A percentile compares a stretch with the other conserved stretches of the same genome.
These are phyloP conservation scores for Saccostrea glomerata DNA, from an alignment of 1,140 invertebrate species.

Conservation along the genomic window DNA sequence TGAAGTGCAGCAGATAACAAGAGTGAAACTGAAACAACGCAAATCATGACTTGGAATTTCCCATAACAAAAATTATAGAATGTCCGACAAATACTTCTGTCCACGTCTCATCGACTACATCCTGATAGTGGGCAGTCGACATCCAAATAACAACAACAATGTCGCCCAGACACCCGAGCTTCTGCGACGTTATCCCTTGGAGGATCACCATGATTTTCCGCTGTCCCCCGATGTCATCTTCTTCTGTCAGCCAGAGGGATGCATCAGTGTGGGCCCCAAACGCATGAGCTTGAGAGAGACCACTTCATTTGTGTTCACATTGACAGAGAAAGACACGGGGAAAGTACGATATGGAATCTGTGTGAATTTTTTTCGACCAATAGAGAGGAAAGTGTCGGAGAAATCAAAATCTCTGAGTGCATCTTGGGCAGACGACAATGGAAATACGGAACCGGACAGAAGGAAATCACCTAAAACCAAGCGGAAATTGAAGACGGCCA, in stretches of 20 bases:
- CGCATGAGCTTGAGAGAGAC: slow-evolving; percentile 87
- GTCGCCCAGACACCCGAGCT: slow-evolving; percentile 78
- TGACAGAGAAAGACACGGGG: slow-evolving; percentile 99
- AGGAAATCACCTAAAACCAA: slow-evolving; percentile 71
- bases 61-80: background rate
- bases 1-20: slow-evolving; percentile 13
- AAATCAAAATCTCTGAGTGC: slow-evolving; percentile 69
- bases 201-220: slow-evolving; percentile 97
- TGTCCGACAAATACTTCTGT: slow-evolving; percentile 81
- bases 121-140: slow-evolving; percentile 94
- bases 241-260: slow-evolving; percentile 99
- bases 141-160: slow-evolving; percentile 80
- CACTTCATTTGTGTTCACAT: slow-evolving; percentile 97
- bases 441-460: slow-evolving; percentile 83
- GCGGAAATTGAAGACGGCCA: slow-evolving; percentile 69
- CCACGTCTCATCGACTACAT: slow-evolving; percentile 92
- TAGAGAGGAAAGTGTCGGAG: slow-evolving; percentile 82
- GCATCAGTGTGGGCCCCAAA: slow-evolving; percentile 92
- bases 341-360: slow-evolving; percentile 91
- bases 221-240: slow-evolving; percentile 98
- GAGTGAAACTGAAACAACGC: background rate
- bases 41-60: background rate
- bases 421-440: slow-evolving; percentile 56
- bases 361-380: slow-evolving; percentile 97
- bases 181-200: slow-evolving; percentile 92